Percentiles rank a stretch among this genome's conserved stretches.
These are phyloP conservation scores for Ellobius talpinus DNA, from an alignment of 2,113 vertebrate genomes.

Conservation along the genomic window DNA sequence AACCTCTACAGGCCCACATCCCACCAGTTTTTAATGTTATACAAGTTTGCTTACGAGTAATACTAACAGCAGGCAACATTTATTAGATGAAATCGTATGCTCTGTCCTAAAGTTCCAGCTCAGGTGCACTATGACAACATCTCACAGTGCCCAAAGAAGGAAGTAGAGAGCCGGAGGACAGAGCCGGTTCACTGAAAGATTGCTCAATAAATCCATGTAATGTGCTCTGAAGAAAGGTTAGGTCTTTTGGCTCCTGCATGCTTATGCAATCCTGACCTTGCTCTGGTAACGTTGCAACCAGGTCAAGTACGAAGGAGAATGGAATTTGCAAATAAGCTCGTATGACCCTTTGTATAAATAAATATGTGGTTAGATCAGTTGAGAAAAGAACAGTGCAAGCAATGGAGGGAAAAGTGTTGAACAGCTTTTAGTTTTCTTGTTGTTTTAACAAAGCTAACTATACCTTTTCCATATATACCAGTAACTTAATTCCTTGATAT, in stretches of 20 bases:
- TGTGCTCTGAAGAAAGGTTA: background rate
- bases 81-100: background rate
- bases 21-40: background rate
- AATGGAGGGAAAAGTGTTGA: background rate
- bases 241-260: background rate
- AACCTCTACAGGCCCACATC: background rate
- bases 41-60: background rate
- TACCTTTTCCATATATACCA: background rate
- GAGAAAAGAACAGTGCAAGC: background rate
- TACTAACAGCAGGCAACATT: background rate
- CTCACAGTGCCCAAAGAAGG: background rate
- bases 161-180: background rate
- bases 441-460: slow-evolving; percentile 24
- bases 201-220: background rate
- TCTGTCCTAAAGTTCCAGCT: background rate
- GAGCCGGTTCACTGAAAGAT: background rate
- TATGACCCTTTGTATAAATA: slow-evolving; percentile 44
- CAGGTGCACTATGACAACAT: background rate
- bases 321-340: background rate
- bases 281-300: background rate
- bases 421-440: background rate
- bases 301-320: background rate
- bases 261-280: slow-evolving; percentile 44
- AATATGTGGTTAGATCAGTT: background rate
- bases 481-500: background rate